Conservation (phyloP, 2,888 invertebrate species). For the Tipula unca region DNA sequence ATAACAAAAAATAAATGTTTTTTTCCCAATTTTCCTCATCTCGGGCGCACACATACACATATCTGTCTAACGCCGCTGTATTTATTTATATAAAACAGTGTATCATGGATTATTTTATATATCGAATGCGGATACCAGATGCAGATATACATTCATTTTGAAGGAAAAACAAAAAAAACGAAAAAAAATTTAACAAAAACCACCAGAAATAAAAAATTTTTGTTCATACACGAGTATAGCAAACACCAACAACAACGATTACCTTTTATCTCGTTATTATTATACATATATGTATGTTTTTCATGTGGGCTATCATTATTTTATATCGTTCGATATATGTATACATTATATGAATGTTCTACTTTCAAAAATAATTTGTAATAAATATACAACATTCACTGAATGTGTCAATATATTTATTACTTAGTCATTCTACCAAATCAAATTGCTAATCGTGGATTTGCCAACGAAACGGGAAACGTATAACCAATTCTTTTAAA, state of each 20-base stretch:
- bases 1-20: too few species aligned
- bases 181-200: neutral
- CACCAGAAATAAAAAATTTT: neutral
- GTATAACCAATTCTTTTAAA: neutral
- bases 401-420: neutral
- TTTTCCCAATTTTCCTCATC: too few species aligned
- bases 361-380: too few species aligned
- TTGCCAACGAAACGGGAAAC: neutral
- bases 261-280: neutral
- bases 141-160: constrained; percentile 15
- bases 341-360: neutral
- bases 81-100: too few species aligned
- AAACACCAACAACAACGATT: neutral
- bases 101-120: neutral
- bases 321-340: neutral
- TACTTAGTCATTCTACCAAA: neutral
- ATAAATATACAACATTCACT: neutral
- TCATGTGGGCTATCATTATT: neutral
- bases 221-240: too few species aligned
- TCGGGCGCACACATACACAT: too few species aligned
- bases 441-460: neutral
- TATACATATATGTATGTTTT: neutral
- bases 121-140: constrained; percentile 15
- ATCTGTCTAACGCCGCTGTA: too few species aligned
- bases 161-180: neutral